A percentile compares a stretch with the other conserved stretches of the same genome.
Conservation (phyloP, 2,797 vertebrate species). For the Falco biarmicus region DNA sequence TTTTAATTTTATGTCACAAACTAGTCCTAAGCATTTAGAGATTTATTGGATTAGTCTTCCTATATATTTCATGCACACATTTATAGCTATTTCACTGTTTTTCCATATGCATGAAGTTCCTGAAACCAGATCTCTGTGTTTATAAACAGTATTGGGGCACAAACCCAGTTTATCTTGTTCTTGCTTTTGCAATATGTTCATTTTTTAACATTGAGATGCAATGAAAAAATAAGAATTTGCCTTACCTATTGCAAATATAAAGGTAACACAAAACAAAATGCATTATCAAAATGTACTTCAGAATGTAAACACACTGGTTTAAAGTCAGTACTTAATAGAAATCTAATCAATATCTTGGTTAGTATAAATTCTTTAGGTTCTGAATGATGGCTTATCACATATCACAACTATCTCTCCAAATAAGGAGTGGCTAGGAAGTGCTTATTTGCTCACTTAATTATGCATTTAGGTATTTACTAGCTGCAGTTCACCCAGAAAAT, state of each 20-base stretch:
- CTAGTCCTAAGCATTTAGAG: neutral
- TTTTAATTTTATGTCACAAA: neutral
- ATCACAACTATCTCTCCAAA: neutral
- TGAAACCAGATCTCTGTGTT: neutral
- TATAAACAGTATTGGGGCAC: neutral
- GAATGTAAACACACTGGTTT: neutral
- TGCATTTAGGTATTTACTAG: neutral
- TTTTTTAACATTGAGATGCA: neutral
- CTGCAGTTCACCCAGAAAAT: neutral
- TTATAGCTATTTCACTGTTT: neutral
- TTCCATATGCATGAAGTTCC: neutral
- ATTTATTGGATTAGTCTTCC: neutral
- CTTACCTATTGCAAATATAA: neutral
- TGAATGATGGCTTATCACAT: neutral
- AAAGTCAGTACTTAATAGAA: neutral
- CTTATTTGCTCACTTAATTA: neutral
- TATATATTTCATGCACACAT: neutral
- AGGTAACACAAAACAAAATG: neutral
- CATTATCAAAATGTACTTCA: neutral
- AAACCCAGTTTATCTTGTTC: neutral
- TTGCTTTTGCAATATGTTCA: neutral
- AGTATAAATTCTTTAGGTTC: neutral
- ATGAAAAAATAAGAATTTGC: neutral
- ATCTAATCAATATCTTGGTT: neutral
- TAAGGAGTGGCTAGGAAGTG: neutral